A percentile compares a stretch with the other conserved stretches of the same genome.
These are phyloP conservation scores for Bombus fervidus DNA, from an alignment of 1,140 invertebrate species.

Conservation along the genomic window DNA sequence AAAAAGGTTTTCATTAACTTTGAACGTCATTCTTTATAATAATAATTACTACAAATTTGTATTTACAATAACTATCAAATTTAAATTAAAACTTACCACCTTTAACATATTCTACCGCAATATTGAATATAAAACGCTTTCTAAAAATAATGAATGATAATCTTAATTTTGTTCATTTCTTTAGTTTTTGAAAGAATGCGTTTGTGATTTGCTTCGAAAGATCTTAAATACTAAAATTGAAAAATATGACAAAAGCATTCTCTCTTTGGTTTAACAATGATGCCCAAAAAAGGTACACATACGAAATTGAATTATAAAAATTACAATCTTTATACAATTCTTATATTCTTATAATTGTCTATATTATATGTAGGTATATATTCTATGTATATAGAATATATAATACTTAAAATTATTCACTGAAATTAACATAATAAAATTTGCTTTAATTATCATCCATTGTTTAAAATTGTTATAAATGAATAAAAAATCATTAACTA, in stretches of 20 bases:
- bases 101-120: background rate
- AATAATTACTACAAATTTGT: slow-evolving; percentile 12
- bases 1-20: background rate
- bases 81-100: background rate
- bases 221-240: slow-evolving; percentile 40
- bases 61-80: slow-evolving; percentile 17
- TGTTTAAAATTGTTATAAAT: background rate
- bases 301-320: slow-evolving; percentile 44
- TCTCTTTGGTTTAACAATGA: slow-evolving; percentile 24
- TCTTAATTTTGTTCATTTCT: background rate
- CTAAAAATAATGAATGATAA: slow-evolving; percentile 12
- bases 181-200: slow-evolving; percentile 14
- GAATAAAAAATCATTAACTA: background rate
- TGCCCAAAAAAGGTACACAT: slow-evolving; percentile 7
- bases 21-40: background rate
- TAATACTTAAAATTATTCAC: background rate
- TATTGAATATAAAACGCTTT: background rate
- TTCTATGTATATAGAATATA: slow-evolving; percentile 6
- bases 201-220: slow-evolving; percentile 21
- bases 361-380: background rate
- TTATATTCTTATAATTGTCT: slow-evolving; percentile 19
- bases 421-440: background rate
- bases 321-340: slow-evolving; percentile 43
- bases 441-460: background rate
- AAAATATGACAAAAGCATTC: slow-evolving; percentile 47